Conservation (phyloP, 2,797 vertebrate species). For the Coregonus ussuriensis region DNA sequence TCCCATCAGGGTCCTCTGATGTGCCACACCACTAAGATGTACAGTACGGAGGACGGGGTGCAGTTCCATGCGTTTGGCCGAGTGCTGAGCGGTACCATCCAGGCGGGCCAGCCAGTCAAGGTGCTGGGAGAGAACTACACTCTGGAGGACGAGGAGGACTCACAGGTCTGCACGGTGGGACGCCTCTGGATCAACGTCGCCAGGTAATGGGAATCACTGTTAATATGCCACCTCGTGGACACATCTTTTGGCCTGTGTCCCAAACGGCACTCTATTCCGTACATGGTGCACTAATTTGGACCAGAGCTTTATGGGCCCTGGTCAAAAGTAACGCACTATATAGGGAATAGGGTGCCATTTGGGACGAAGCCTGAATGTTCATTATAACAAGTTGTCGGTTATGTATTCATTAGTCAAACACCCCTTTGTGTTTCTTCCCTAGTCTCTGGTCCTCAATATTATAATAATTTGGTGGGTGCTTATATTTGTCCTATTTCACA, state of each 20-base stretch:
- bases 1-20: slow-evolving; percentile 89
- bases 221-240: background rate
- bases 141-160: slow-evolving; percentile 97
- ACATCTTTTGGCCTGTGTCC: background rate
- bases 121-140: slow-evolving; percentile 98
- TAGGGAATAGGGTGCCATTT: too few species aligned
- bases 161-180: slow-evolving; percentile 93
- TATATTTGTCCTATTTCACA: too few species aligned
- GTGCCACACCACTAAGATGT: slow-evolving; percentile 99
- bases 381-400: too few species aligned
- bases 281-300: background rate
- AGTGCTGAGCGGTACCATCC: slow-evolving; percentile 97
- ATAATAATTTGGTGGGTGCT: too few species aligned
- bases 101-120: slow-evolving; percentile 94
- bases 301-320: background rate
- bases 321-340: too few species aligned
- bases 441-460: too few species aligned
- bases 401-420: too few species aligned
- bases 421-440: too few species aligned
- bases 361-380: too few species aligned
- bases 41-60: slow-evolving; percentile 97
- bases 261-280: background rate
- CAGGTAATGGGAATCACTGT: slow-evolving; percentile 72
- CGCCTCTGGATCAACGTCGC: slow-evolving; percentile 98
- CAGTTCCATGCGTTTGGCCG: slow-evolving; percentile 98